phyloP scores from a whole-genome alignment of 2,113 vertebrate genomes.

The Benitochromis conjunctus region DNA sequence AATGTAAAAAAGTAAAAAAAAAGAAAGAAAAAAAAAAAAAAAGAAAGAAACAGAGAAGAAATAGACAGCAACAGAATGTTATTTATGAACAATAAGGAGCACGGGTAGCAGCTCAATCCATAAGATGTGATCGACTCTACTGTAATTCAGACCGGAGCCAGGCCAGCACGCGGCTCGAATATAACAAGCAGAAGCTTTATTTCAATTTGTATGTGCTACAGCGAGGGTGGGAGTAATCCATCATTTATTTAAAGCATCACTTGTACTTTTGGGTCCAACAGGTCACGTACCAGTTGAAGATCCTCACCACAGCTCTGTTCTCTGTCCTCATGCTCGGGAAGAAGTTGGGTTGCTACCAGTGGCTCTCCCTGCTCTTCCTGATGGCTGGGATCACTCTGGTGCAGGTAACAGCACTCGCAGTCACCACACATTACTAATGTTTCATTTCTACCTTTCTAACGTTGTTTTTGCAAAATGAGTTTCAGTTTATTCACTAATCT shows the following conservation, averaged over 20 bases:
- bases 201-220: not conserved
- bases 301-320: constrained; percentile 95
- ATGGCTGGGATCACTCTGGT: constrained; percentile 91
- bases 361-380: constrained; percentile 88
- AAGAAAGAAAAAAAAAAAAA: not conserved
- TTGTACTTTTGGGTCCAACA: constrained; percentile 41
- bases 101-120: not conserved
- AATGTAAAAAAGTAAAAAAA: not conserved
- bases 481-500: not conserved
- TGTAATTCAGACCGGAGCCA: not conserved
- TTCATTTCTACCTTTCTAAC: not conserved
- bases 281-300: constrained; percentile 98
- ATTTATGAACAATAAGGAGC: not conserved
- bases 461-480: not conserved
- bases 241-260: not conserved
- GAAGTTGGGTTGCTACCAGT: constrained; percentile 85
- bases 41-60: not conserved
- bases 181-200: too few relatives aligned
- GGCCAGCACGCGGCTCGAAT: fast-evolving
- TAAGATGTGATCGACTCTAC: not conserved
- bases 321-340: constrained; percentile 93
- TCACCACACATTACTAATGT: not conserved
- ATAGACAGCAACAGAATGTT: not conserved
- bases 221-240: not conserved
- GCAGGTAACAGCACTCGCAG: constrained; percentile 75